These are phyloP conservation scores for Leucoraja erinaceus DNA, from an alignment of 2,113 vertebrate genomes.

Conservation along the genomic window DNA sequence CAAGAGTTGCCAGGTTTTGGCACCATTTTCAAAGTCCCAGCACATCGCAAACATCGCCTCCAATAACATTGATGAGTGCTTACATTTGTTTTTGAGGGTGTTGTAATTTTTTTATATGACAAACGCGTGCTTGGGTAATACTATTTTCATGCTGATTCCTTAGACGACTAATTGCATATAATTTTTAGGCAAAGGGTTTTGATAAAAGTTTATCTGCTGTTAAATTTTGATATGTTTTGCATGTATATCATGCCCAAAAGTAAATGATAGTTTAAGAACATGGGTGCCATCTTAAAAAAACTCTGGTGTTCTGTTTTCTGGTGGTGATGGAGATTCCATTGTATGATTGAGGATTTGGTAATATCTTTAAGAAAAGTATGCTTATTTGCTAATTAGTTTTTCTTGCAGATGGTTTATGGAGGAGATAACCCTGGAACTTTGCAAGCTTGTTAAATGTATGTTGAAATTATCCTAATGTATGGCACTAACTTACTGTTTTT, in stretches of 20 bases:
- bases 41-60: no score
- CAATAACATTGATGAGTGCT: not conserved
- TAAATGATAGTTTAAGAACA: not conserved
- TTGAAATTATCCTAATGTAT: conserved; percentile 28
- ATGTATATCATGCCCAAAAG: not conserved
- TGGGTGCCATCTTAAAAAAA: not conserved
- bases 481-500: conserved; percentile 32
- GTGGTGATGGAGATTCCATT: not conserved
- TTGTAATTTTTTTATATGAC: not conserved
- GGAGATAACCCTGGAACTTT: not conserved
- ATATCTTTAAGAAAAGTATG: not conserved
- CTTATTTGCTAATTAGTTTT: not conserved
- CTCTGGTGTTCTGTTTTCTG: not conserved
- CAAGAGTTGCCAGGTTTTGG: no score
- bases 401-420: conserved; percentile 10
- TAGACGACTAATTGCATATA: not conserved
- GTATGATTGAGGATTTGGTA: not conserved
- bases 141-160: not conserved
- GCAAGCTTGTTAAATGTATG: conserved; percentile 1
- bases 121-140: not conserved
- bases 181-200: not conserved
- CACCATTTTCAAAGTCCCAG: no score
- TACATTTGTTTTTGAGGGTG: not conserved
- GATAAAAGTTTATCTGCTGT: not conserved
- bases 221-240: not conserved